Percentiles rank a stretch among this genome's conserved stretches.
Conservation (phyloP, 2,888 invertebrate species). For the Lamproptera curius region DNA sequence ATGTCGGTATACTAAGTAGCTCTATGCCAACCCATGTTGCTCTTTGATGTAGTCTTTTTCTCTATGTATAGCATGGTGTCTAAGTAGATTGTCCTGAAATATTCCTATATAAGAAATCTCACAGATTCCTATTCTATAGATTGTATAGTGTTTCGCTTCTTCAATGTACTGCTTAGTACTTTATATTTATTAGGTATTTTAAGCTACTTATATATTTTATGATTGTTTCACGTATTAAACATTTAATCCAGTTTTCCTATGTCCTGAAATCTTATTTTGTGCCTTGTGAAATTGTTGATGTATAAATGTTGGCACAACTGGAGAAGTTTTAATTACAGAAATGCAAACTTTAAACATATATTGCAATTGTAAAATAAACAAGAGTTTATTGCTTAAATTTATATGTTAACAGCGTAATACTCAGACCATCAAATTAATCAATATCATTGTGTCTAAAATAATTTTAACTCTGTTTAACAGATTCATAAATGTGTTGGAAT, state of each 20-base stretch:
- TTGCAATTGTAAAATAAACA: no score
- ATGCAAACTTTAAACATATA: no score
- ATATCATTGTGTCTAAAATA: no score
- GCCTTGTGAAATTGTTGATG: conserved; percentile 53
- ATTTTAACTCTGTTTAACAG: no score
- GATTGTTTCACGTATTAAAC: conserved; percentile 25
- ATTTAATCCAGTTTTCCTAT: conserved; percentile 30
- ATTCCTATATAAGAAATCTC: conserved; percentile 27
- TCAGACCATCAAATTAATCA: no score
- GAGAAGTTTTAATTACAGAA: no score
- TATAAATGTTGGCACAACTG: conserved; percentile 46
- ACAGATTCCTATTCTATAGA: conserved; percentile 34
- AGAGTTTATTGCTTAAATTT: no score
- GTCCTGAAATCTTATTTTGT: conserved; percentile 58
- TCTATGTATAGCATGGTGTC: conserved; percentile 16
- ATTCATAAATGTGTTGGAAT: no score
- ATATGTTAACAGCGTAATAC: no score
- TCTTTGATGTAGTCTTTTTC: conserved; percentile 4
- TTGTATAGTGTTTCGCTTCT: conserved; percentile 32
- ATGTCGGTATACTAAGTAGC: conserved; percentile 26
- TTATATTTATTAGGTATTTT: conserved; percentile 32
- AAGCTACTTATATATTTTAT: conserved; percentile 18
- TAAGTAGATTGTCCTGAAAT: conserved; percentile 21
- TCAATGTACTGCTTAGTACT: conserved; percentile 29
- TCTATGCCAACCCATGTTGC: conserved; percentile 31